Base-by-base conservation (phyloP, 2,888 invertebrate species). In the Drosophila infuscata region DNA sequence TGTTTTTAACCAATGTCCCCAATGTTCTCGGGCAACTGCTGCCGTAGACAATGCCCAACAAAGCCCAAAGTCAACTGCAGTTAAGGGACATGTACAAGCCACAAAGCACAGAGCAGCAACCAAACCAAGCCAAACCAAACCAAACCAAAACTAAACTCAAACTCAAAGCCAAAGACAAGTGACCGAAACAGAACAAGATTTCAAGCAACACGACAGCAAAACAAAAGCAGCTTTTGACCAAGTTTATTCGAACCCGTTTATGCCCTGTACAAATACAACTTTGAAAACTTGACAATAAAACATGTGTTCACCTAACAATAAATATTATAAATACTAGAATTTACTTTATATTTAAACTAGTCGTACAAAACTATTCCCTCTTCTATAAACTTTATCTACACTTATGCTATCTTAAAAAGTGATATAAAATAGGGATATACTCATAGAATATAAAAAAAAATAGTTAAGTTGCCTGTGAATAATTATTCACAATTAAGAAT, bases 21-120 rank as follows among this genome's bases (percentile, higher is more conserved):
- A n/a, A n/a, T 36, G 59, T 52, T 36, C 30, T 25, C 36, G 43
- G 35, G 41, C 56, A 57, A 68, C 52, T 67, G 66, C 65, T 70
- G 74, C 62, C 58, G 65, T 68, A 68, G 68, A 68, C 74, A 74
- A 58, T 74, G 74, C 51, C 52, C 74, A 58, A 43, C 70, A 56
- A 68, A 70, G 53, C 58, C 77, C 59, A 59, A 65, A 79, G 82
- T 77, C 79, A 79, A 78, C 74, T 81, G 79, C 79, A 81, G 78
- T 65, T 68, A 70, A 75, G 78, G 63, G 78, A 56, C 62, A 66
- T 65, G 54, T 51, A 59, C 70, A 62, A 60, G 71, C 82, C 79
- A 52, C 82, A 78, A 64, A 69, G 59, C 65, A 65, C 30, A 51
- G 17, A 6, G 30, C 8, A 56, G 8, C n/a, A 56, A 56, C 56